Percentiles rank a stretch among this genome's conserved stretches.
phyloP scores from a whole-genome alignment of 37 sponge, comb jelly and placozoan genomes.

The Aphrocallistes beatrix region DNA sequence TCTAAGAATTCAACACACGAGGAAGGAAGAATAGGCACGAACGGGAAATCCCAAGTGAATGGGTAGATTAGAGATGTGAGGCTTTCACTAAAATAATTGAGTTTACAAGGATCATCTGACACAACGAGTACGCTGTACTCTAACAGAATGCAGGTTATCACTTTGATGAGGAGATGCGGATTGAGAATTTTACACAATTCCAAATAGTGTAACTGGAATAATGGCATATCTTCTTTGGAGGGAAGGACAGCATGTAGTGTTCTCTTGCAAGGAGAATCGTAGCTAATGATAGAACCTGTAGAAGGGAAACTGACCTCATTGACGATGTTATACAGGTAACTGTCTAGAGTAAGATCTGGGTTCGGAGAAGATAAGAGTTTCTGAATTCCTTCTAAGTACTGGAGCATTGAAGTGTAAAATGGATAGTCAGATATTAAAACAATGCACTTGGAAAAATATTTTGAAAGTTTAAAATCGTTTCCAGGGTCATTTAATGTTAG shows the following conservation, averaged over 20 bases:
- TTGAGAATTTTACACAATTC: not conserved
- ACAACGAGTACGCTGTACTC: conserved; percentile 81
- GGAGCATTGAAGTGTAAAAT: not conserved
- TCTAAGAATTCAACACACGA: conserved; percentile 69
- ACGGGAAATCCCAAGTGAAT: conserved; percentile 89
- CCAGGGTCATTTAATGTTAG: not conserved
- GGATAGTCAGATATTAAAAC: not conserved
- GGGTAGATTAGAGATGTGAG: conserved; percentile 69
- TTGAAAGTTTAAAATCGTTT: not conserved
- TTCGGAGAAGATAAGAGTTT: not conserved
- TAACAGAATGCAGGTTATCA: conserved; percentile 61
- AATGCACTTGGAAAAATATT: not conserved
- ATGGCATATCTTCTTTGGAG: not conserved
- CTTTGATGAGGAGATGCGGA: conserved; percentile 30
- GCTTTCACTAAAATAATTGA: conserved; percentile 23
- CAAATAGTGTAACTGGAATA: not conserved
- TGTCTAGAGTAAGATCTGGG: not conserved
- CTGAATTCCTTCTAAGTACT: not conserved
- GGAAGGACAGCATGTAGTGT: not conserved
- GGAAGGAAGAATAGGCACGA: conserved; percentile 85
- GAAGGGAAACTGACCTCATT: not conserved
- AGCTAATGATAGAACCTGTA: not conserved
- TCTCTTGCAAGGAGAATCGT: not conserved
- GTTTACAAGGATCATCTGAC: conserved; percentile 25
- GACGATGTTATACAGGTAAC: not conserved